Conservation (phyloP, 2,113 vertebrate species). For the Cygnus atratus region DNA sequence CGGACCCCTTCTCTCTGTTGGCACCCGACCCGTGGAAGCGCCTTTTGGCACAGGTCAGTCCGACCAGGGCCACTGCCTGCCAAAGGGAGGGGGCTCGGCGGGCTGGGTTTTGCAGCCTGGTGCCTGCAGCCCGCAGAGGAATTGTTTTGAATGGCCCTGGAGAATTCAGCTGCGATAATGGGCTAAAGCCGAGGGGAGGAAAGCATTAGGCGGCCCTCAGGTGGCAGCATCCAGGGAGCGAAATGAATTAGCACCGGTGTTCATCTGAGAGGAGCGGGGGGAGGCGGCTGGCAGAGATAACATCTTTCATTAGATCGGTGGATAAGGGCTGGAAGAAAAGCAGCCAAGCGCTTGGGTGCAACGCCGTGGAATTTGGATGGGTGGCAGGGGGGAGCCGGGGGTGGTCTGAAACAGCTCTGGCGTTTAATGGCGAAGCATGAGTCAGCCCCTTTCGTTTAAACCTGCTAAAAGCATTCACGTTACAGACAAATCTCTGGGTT, state of each 20-base stretch:
- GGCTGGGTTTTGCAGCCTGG: background rate
- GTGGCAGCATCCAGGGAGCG: background rate
- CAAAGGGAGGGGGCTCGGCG: background rate
- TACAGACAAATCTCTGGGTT: background rate
- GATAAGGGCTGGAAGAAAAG: background rate
- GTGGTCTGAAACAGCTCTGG: background rate
- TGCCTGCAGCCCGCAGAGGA: background rate
- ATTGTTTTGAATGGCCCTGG: background rate
- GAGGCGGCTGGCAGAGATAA: background rate
- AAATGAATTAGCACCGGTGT: background rate
- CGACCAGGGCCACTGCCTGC: too few relatives aligned
- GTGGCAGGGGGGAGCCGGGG: too few relatives aligned
- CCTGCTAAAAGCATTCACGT: background rate
- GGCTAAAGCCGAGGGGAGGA: background rate
- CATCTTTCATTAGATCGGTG: background rate
- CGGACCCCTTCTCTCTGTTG: background rate
- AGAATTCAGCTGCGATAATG: background rate
- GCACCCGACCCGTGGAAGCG: background rate
- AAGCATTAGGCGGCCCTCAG: background rate
- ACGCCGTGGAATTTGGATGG: background rate
- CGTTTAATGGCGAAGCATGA: too few relatives aligned
- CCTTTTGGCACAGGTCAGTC: background rate
- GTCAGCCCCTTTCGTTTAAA: background rate
- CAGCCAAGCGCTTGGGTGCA: background rate
- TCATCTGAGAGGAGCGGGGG: fast-evolving